Conservation (phyloP, 2,888 invertebrate genomes). For the Drosophila kanekoi region DNA sequence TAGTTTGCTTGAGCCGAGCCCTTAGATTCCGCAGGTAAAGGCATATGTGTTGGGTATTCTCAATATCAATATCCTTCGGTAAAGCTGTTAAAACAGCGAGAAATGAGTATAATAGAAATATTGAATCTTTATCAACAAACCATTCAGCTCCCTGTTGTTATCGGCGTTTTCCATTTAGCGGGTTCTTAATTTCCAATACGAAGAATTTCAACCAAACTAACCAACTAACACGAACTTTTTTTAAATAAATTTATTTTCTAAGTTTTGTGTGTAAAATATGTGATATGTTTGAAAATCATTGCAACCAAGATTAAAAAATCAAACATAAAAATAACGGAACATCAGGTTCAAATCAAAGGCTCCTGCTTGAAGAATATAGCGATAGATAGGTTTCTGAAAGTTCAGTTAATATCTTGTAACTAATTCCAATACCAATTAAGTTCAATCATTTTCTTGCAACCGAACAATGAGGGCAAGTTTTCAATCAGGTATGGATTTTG, state of each 20-base stretch:
- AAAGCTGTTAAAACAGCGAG: constrained; percentile 16
- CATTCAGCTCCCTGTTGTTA: constrained; percentile 3
- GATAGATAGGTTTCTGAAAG: too few relatives aligned
- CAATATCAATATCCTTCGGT: constrained; percentile 28
- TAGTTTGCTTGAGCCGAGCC: constrained; percentile 58
- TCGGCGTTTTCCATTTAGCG: constrained; percentile 24
- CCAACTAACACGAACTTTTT: background rate
- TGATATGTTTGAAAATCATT: constrained; percentile 3
- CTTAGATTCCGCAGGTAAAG: constrained; percentile 68
- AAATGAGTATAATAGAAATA: background rate
- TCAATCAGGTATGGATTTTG: too few relatives aligned
- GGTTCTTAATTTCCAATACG: background rate
- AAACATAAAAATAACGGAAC: too few relatives aligned
- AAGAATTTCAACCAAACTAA: background rate
- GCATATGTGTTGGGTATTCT: constrained; percentile 62
- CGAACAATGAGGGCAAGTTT: too few relatives aligned
- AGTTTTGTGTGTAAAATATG: background rate
- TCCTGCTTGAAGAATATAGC: too few relatives aligned
- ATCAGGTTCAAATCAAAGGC: too few relatives aligned
- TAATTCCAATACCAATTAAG: too few relatives aligned
- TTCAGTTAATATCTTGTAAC: too few relatives aligned
- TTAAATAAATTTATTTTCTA: constrained; percentile 3
- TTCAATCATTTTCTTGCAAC: too few relatives aligned
- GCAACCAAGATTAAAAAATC: constrained; percentile 25
- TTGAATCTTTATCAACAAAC: constrained; percentile 5